Evolutionary conservation across 2,888 invertebrate species (phyloP).

Genomic region (Eucera pruinosa): DNA sequence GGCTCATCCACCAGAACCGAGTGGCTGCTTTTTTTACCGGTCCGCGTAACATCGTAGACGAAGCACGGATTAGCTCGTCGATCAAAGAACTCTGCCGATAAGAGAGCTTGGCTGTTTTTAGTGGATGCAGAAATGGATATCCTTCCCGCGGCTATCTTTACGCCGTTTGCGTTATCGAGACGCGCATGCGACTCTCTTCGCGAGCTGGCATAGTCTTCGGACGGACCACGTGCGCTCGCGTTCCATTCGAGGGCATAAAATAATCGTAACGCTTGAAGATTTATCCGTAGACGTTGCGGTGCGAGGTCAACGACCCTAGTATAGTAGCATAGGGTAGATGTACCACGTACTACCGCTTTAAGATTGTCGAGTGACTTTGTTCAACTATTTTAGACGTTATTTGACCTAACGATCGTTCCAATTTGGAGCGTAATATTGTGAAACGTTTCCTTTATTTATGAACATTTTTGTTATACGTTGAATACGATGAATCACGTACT

Average conservation of each 20-base stretch:
- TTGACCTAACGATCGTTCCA: no score
- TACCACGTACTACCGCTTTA: no score
- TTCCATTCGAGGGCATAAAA: conserved; percentile 11
- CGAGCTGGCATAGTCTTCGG: no score
- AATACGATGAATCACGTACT: no score
- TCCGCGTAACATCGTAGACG: conserved; percentile 20
- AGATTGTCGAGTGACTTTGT: no score
- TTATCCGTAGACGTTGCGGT: conserved; percentile 7
- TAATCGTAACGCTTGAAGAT: conserved; percentile 19
- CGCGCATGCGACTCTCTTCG: no score
- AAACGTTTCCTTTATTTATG: no score
- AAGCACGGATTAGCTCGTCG: conserved; percentile 5
- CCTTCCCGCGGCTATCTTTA: neutral
- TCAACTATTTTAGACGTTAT: no score
- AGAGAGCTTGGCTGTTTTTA: neutral
- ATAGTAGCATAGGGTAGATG: no score
- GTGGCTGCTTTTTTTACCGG: conserved; percentile 17
- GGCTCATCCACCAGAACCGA: conserved; percentile 21
- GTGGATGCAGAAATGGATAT: neutral
- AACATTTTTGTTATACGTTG: no score
- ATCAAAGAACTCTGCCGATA: neutral
- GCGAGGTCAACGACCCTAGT: no score
- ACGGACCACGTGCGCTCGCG: neutral
- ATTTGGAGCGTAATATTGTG: no score
- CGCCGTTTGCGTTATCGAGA: neutral